These are phyloP conservation scores for Nemapogon koenigi DNA, from an alignment of 2,888 invertebrate species.

Conservation along the genomic window DNA sequence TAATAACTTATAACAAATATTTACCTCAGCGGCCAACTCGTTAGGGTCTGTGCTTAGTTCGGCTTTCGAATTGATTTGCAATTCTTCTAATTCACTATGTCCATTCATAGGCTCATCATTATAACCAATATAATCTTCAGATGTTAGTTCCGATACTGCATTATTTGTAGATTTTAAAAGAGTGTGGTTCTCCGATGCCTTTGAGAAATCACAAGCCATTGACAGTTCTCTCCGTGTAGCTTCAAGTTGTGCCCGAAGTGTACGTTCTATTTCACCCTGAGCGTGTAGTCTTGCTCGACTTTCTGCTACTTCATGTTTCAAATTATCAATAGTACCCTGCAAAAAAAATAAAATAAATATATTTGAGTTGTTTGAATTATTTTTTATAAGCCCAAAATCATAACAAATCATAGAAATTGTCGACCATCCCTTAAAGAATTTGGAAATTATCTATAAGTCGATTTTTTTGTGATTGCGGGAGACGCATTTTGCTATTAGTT, in stretches of 20 bases:
- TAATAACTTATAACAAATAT: constrained; percentile 11
- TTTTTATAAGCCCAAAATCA: no score
- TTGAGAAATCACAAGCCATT: constrained; percentile 19
- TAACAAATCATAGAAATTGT: no score
- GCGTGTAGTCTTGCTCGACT: constrained; percentile 50
- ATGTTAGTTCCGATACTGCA: constrained; percentile 31
- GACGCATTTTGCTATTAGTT: no score
- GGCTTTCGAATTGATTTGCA: constrained; percentile 39
- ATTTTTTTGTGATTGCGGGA: no score
- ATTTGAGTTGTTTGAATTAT: no score
- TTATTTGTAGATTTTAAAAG: constrained; percentile 18
- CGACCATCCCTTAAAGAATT: no score
- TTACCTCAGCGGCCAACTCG: constrained; percentile 53
- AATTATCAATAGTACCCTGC: constrained; percentile 50
- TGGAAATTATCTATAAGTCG: no score
- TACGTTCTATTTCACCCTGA: constrained; percentile 53
- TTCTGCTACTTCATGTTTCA: constrained; percentile 54
- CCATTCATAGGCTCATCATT: neutral
- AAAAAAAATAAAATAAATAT: constrained; percentile 12
- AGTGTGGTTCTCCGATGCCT: constrained; percentile 18
- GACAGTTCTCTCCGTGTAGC: constrained; percentile 45
- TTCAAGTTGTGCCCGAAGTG: constrained; percentile 50
- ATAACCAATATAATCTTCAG: constrained; percentile 23
- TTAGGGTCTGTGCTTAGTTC: constrained; percentile 53
- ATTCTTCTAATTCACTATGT: constrained; percentile 23